Conservation (phyloP, 2,888 invertebrate species). For the Alviniconcha strummeri region DNA sequence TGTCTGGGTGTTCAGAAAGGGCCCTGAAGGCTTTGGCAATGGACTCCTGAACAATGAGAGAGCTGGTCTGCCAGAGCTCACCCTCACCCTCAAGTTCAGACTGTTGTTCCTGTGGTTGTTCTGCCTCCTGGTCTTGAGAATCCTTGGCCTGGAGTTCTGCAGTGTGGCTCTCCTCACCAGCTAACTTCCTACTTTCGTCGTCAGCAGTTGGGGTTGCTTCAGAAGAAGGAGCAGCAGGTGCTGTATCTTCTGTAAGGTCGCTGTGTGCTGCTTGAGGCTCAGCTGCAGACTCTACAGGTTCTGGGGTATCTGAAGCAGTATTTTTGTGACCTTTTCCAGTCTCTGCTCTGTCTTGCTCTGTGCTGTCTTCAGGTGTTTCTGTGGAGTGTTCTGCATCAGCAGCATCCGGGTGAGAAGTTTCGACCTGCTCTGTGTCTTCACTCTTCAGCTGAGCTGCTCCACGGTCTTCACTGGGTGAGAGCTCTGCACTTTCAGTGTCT, state of each 20-base stretch:
- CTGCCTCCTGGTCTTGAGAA: background rate
- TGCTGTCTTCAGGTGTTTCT: background rate
- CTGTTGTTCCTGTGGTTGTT: background rate
- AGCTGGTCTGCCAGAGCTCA: conserved; percentile 21
- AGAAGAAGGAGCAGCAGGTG: too few species aligned
- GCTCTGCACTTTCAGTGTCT: background rate
- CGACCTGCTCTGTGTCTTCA: background rate
- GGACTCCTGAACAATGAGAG: conserved; percentile 22
- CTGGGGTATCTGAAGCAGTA: background rate
- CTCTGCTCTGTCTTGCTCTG: background rate
- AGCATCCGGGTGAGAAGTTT: background rate
- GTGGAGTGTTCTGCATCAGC: background rate
- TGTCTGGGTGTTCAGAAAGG: background rate
- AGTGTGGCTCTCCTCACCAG: background rate
- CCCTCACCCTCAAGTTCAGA: background rate
- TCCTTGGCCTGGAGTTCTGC: background rate
- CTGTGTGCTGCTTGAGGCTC: background rate
- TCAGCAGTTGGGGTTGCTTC: background rate
- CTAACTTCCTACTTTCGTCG: background rate
- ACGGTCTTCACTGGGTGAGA: background rate
- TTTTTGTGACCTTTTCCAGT: background rate
- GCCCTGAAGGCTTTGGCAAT: conserved; percentile 6
- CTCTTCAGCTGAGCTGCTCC: background rate
- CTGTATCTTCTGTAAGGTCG: background rate
- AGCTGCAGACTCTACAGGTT: background rate